Evolutionary conservation across 2,888 invertebrate species (phyloP), one percentile per base, ranked within the genome.

Genomic region (Eristalinus aeneus): DNA sequence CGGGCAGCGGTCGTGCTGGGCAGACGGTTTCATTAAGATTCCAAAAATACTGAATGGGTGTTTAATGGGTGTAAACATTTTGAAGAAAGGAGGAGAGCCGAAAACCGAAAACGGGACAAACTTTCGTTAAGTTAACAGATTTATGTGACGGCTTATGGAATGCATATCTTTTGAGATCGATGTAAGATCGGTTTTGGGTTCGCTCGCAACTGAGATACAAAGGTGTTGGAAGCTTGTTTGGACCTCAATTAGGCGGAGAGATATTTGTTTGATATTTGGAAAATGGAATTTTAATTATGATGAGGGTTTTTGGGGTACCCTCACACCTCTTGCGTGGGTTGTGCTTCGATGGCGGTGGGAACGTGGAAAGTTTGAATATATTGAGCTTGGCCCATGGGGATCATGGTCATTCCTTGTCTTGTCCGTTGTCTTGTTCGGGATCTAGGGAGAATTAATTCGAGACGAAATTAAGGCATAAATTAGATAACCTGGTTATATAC

Each of bases 11-110:
- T 61, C 74, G 10, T 39, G 80, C 74, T 81, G 72, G 31, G 69
- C 16, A 64, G 73, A 82, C 60, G 85, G 54, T 73, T 86, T 77
- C 73, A 77, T 86, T 85, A 85, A 72, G 53, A 71, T 69, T 39
- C n/a, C n/a, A 1, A 58, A 22, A 82, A 68, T 61, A 46, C 46
- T 46, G 65, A 73, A 69, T 73, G 68, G 63, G 27, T 83, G 74
- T 77, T 73, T 63, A 73, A 82, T 77, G 63, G 74, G 69, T 78
- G 69, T 80, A 72, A 72, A 63, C 56, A 73, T 56, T 56, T 34
- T 67, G 54, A 58, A 69, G 36, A 16, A 9, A 27, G 27, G 27
- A 2, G 27, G 27, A 27, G 5, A 27, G 5, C 5, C 27, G 12
- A 56, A 23, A 23, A 11, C 22, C 10, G 12, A 65, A 61, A 69